Evolutionary conservation across 1,140 invertebrate genomes (phyloP), one percentile per base, ranked within the genome.

Genomic region (Drosophila persimilis): DNA sequence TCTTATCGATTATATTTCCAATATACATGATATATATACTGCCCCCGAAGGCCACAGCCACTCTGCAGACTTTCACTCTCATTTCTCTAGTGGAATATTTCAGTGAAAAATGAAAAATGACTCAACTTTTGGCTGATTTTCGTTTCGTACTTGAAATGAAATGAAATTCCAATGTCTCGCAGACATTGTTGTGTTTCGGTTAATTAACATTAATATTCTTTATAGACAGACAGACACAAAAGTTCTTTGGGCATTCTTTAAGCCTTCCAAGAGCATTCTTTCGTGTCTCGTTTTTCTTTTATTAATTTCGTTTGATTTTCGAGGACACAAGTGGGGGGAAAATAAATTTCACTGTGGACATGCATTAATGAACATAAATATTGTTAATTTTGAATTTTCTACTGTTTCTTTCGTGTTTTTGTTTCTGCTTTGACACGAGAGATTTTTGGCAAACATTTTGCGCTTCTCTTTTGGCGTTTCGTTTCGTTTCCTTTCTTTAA

Each of bases 321-420:
- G 76, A 80, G 67, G 77, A 58, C 67, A 64, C 51, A 41, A 79
- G 55, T 52, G 43, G 69, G 59, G 55, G 55, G 54, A 56, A 59
- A 44, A 24, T 39, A 50, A 65, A 67, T 61, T 73, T 80, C 60
- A 58, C 41, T 60, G 41, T 55, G 39, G 60, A 39, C 11, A 55
- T 72, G 72, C 54, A 73, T 65, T 77, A 74, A 74, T 62, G 44
- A 62, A 63, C 57, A 78, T 71, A 71, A 70, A 74, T 75, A 60
- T 60, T 59, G 22, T 60, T 66, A 26, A 66, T 26, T 41, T 15
- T 45, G 48, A 26, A 26, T 26, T 29, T 29, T 29, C 8, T 54
- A 48, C 35, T 63, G 15, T 51, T 75, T 46, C 54, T 31, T 31
- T 54, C 48, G 41, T 63, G 15, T 55, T 75, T 46, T 66, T 26